Evolutionary conservation across 2,888 invertebrate species (phyloP), one percentile per base, ranked within the genome.

Genomic region (Drosophila fulvimacula): DNA sequence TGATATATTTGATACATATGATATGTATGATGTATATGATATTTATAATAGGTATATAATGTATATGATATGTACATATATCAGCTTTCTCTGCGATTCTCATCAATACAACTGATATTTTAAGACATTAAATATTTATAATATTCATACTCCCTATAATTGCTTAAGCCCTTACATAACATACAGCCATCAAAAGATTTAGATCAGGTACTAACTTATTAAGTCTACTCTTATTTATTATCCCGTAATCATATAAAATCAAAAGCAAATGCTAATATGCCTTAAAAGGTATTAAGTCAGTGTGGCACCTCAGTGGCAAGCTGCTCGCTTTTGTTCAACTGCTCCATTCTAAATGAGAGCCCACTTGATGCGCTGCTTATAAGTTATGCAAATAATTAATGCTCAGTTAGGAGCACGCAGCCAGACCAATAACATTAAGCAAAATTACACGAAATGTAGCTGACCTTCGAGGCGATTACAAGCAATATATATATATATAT

Each of bases 381-480:
- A 69, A 73, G 71, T 82, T 83, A 83, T 83, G 88, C 86, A 85
- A 83, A 83, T 88, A 88, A 88, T 85, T 85, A 80, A 70, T 85
- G 73, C 65, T 38, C 68, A 65, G 64, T 73, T 68, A 53, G 32
- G n/a, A 30, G 69, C 51, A 48, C 60, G 44, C 58, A 60, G 46
- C 30, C 66, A 30, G 61, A 48, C 57, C 72, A 66, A 69, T 67
- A 74, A 59, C 75, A 80, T 82, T 73, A 85, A 70, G 69, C 55
- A 82, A 76, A 85, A 75, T 78, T 72, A 78, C 72, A 69, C 41
- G 39, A 75, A 75, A 73, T 78, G 81, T 32, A 6, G 57, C 53
- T 70, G 53, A 55, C 59, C 63, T 46, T 58, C 46, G 6, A 56
- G 36, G 34, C 46, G 27, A 27, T 38, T 39, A 56, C 55, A n/a